Evolutionary conservation across 1,140 invertebrate species (phyloP), one percentile per base, ranked within the genome.

Genomic region (Drosophila truncata): DNA sequence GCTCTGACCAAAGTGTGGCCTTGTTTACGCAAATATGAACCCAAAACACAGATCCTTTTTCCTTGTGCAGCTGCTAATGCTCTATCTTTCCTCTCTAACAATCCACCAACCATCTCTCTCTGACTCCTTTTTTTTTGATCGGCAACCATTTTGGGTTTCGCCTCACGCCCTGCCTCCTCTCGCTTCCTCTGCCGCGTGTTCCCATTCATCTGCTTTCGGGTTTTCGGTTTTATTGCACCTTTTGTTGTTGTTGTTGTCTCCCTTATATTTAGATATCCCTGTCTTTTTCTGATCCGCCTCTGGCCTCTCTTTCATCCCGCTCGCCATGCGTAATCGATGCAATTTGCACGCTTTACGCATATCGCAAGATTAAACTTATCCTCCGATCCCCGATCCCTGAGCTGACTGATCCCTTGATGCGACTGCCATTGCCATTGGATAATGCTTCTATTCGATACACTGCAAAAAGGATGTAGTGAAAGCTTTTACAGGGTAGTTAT

Each of bases 321-420:
- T 50, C 50, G 42, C 42, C 52, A 55, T 66, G 31, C 69, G 85
- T 88, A 85, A 88, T 88, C 85, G 82, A 58, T 44, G 85, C 85
- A 90, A 90, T 90, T 90, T 90, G 82, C 85, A 90, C 85, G 85
- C 85, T 90, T 90, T 90, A 87, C 84, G 81, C 84, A 88, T 84
- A 88, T 90, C 85, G 85, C 80, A 72, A 90, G 85, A 90, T 90
- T 90, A 90, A 84, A 65, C 79, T 86, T 85, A 86, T 86, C 82
- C 82, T 23, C 42, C 60, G 57, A 47, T 55, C 71, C 57, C 65
- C 35, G 64, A 78, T 78, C 76, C 74, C 62, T 59, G 47, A 75
- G 54, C 47, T 69, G 61, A 55, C 81, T 90, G 77, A 87, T 84
- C 85, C 73, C 63, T 66, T 75, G 78, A 80, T 75, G 71, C 71